Evolutionary conservation across 2,888 invertebrate genomes (phyloP).

Genomic region (Eupithecia vulgata): DNA sequence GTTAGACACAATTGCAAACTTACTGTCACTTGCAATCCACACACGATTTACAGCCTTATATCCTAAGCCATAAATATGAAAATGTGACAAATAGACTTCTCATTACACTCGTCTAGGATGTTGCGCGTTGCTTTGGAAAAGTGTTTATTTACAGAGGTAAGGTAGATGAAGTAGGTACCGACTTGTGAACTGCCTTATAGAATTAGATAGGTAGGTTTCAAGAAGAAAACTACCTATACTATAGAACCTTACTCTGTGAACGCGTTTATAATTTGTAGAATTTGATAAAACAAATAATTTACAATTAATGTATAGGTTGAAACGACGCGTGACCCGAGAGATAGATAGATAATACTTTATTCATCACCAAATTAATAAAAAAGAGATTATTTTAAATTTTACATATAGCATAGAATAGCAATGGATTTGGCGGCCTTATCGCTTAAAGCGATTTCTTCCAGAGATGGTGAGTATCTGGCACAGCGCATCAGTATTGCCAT

Average conservation of each 20-base stretch:
- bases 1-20: conserved; percentile 60
- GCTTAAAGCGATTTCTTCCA: too few relatives aligned
- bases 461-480: too few relatives aligned
- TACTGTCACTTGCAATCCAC: conserved; percentile 51
- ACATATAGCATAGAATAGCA: too few relatives aligned
- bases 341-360: too few relatives aligned
- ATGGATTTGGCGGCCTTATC: too few relatives aligned
- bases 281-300: background rate
- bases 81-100: conserved; percentile 64
- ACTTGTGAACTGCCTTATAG: background rate
- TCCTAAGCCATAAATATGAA: conserved; percentile 49
- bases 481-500: too few relatives aligned
- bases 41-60: conserved; percentile 63
- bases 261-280: background rate
- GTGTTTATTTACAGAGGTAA: background rate
- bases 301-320: too few relatives aligned
- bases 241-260: background rate
- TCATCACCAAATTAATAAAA: too few relatives aligned
- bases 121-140: background rate
- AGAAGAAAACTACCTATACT: too few relatives aligned
- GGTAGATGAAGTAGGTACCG: background rate
- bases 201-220: background rate
- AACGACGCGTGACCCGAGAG: too few relatives aligned
- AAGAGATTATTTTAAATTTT: too few relatives aligned
- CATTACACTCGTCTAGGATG: background rate